Conservation (phyloP, 2,113 vertebrate species). For the Aspidoscelis tigris region DNA sequence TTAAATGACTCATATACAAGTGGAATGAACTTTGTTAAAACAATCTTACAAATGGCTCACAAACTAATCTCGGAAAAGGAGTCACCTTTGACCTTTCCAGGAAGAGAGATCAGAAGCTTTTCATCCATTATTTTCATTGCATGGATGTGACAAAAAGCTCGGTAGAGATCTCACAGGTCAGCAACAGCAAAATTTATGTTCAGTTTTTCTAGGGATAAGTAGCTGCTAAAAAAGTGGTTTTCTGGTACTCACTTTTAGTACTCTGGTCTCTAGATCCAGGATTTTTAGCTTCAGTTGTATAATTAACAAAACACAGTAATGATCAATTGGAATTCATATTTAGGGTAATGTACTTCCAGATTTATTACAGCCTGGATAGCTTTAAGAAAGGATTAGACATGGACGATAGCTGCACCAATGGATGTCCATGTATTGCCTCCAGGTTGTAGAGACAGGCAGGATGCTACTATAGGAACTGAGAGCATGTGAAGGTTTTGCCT, state of each 20-base stretch:
- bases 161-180: background rate
- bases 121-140: background rate
- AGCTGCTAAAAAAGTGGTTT: background rate
- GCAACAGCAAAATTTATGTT: background rate
- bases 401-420: too few relatives aligned
- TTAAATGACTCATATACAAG: background rate
- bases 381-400: too few relatives aligned
- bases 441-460: too few relatives aligned
- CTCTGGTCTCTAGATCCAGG: background rate
- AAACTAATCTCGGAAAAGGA: background rate
- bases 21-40: background rate
- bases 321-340: too few relatives aligned
- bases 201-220: background rate
- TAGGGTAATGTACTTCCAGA: too few relatives aligned
- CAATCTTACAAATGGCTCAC: conserved; percentile 3
- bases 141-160: background rate
- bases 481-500: too few relatives aligned
- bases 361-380: too few relatives aligned
- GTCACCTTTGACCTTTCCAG: background rate
- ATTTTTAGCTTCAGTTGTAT: background rate
- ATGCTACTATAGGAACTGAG: too few relatives aligned
- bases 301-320: too few relatives aligned
- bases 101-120: background rate
- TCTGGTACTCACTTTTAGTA: background rate
- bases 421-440: too few relatives aligned